Evolutionary conservation across 2,888 invertebrate genomes (phyloP).

Genomic region (Pandemis corylana): DNA sequence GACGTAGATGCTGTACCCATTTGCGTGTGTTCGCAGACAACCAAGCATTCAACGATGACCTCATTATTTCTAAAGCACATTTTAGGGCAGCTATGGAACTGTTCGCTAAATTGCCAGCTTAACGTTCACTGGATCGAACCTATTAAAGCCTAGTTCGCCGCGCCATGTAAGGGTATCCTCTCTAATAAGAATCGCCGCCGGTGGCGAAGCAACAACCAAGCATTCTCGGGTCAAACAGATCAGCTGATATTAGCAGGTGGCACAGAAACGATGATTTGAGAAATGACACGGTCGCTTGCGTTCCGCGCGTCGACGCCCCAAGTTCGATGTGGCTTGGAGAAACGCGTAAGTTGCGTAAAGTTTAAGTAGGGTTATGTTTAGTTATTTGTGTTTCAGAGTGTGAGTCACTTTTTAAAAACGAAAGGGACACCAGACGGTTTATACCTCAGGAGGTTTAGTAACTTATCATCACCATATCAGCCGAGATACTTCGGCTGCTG

Average conservation of each 20-base stretch:
- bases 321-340: background rate
- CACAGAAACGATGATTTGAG: conserved; percentile 22
- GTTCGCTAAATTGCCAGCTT: background rate
- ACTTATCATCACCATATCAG: no score
- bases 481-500: no score
- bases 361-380: background rate
- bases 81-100: background rate
- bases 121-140: background rate
- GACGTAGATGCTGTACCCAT: no score
- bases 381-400: no score
- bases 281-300: background rate
- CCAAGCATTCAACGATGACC: background rate
- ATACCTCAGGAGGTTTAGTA: no score
- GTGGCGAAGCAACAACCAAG: conserved; percentile 15
- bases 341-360: background rate
- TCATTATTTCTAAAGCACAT: background rate
- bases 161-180: conserved; percentile 6
- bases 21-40: no score
- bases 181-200: conserved; percentile 36
- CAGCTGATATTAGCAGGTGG: conserved; percentile 41
- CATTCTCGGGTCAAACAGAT: conserved; percentile 33
- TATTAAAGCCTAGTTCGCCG: conserved; percentile 5
- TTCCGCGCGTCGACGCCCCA: conserved; percentile 9
- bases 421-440: no score
- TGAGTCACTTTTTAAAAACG: no score